Evolutionary conservation across 1,140 invertebrate species (phyloP), one percentile per base, ranked within the genome.

Genomic region (Contarinia nasturtii): DNA sequence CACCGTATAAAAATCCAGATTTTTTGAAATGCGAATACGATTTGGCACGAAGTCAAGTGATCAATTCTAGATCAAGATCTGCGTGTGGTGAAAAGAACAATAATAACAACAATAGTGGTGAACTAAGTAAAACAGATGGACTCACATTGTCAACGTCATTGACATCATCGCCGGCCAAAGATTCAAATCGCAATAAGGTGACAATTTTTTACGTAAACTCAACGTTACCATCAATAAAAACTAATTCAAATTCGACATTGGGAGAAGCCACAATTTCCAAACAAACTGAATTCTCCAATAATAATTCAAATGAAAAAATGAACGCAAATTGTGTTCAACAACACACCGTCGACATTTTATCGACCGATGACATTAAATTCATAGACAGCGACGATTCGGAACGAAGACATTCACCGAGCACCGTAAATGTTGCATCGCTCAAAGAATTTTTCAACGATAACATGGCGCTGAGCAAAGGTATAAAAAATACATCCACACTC

Each of bases 11-110:
- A 50, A 59, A 63, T 53, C 52, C 56, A 22, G 55, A 52, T 18
- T 63, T 63, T 43, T 51, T 63, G 0, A 60, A 59, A 52, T 56
- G 53, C 42, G 61, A 63, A 50, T 63, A 58, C 49, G 61, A 59
- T 36, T 45, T 63, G 52, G 61, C 61, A n/a, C 57, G 58, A 44
- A 54, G 59, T n/a, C 61, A 60, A 53, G 54, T 63, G 12, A 20
- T 38, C 43, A 49, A 18, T 43, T 17, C 15, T 4, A 21, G 41
- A 19, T 12, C 11, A 43, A 22, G 42, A 44, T 21, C n/a, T 44
- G 21, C 21, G 19, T 27, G 27, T 27, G 27, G 27, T 27, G 27
- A 27, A 27, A 27, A 22, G 42, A 44, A 17, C 18, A 49, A 51
- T n/a, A 50, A 49, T 19, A 47, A 46, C 15, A 54, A 36, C 7